phyloP scores from a whole-genome alignment of 2,888 invertebrate genomes.

The Galerucella calmariensis region DNA sequence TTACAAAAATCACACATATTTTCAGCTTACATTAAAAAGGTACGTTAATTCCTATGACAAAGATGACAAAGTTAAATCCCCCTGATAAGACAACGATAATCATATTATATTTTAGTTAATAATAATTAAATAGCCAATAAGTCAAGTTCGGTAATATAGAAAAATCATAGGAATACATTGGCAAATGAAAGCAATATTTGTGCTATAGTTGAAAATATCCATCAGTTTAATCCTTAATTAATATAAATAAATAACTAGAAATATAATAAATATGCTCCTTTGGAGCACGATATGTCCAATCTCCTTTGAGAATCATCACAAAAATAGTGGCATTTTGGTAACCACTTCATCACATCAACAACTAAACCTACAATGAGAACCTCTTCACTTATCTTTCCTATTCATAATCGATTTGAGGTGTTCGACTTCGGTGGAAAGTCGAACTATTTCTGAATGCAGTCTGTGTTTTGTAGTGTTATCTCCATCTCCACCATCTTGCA shows the following conservation, averaged over 20 bases:
- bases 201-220: conserved; percentile 50
- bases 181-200: conserved; percentile 57
- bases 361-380: conserved; percentile 41
- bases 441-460: conserved; percentile 86
- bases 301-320: conserved; percentile 56
- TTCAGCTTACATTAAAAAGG: conserved; percentile 63
- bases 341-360: conserved; percentile 48
- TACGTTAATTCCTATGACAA: conserved; percentile 61
- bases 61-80: conserved; percentile 53
- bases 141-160: conserved; percentile 18
- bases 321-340: conserved; percentile 45
- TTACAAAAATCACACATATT: conserved; percentile 64
- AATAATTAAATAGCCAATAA: not conserved
- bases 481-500: conserved; percentile 51
- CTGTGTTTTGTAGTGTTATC: conserved; percentile 76
- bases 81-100: conserved; percentile 47
- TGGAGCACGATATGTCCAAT: conserved; percentile 60
- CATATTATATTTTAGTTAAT: not conserved
- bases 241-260: conserved; percentile 59
- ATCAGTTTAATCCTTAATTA: conserved; percentile 49
- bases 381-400: conserved; percentile 65
- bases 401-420: conserved; percentile 86
- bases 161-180: conserved; percentile 55
- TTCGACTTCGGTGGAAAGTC: conserved; percentile 91
- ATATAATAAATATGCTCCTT: conserved; percentile 58